phyloP scores from a whole-genome alignment of 2,888 invertebrate genomes.

The Onthophagus sagittarius region DNA sequence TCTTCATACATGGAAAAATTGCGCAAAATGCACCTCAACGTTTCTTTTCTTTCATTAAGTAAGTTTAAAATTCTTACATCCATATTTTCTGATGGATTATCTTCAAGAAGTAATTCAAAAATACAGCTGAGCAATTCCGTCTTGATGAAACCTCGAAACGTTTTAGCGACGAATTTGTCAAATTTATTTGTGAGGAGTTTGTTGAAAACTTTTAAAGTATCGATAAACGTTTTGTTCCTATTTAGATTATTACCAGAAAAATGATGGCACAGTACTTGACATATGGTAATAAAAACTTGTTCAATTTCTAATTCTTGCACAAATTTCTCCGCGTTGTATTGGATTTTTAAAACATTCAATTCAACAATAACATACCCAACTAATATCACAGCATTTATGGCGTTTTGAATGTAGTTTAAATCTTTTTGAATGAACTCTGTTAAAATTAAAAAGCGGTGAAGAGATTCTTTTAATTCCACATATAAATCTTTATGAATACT shows the following conservation, averaged over 20 bases:
- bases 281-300: not conserved
- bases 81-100: slow-evolving; percentile 21
- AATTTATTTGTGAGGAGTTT: slow-evolving; percentile 24
- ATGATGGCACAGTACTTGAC: not conserved
- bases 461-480: not conserved
- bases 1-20: slow-evolving; percentile 35
- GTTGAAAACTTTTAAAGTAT: slow-evolving; percentile 23
- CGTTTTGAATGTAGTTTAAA: not conserved
- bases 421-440: not conserved
- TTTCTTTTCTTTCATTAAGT: slow-evolving; percentile 22
- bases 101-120: slow-evolving; percentile 18
- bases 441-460: not conserved
- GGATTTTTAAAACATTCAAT: not conserved
- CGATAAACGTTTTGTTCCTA: not conserved
- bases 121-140: slow-evolving; percentile 23
- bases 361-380: not conserved
- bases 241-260: not conserved
- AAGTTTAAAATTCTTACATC: slow-evolving; percentile 18
- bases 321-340: not conserved
- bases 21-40: slow-evolving; percentile 30
- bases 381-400: not conserved
- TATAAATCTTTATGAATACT: not conserved
- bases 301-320: not conserved
- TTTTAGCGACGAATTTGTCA: slow-evolving; percentile 16
- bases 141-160: slow-evolving; percentile 14